A percentile compares a stretch with the other conserved stretches of the same genome.
These are phyloP conservation scores for Ataeniobius toweri DNA, from an alignment of 2,797 vertebrate genomes.

Conservation along the genomic window DNA sequence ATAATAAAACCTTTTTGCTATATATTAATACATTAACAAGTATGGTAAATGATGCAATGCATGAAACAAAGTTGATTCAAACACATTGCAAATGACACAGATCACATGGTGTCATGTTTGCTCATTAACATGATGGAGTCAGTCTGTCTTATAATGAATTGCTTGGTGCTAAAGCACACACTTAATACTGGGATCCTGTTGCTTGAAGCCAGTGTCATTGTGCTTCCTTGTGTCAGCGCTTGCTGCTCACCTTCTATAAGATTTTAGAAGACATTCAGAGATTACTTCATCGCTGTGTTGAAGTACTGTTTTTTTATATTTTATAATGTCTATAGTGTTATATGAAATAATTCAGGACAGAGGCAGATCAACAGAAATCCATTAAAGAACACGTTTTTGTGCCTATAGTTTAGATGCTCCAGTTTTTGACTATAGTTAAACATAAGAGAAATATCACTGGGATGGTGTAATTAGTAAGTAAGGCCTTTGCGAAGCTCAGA, in stretches of 20 bases:
- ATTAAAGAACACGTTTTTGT: neutral
- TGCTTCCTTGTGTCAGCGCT: neutral
- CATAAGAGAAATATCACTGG: slow-evolving; percentile 25
- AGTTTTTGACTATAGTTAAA: slow-evolving; percentile 38
- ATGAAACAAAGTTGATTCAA: slow-evolving; percentile 17
- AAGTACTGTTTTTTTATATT: neutral
- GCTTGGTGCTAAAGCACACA: slow-evolving; percentile 11
- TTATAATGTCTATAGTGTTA: neutral
- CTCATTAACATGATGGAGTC: slow-evolving; percentile 24
- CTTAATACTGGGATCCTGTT: neutral
- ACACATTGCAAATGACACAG: slow-evolving; percentile 2
- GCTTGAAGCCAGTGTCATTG: neutral
- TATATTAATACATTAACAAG: neutral
- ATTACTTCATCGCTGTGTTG: neutral
- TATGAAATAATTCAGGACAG: neutral
- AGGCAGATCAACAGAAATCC: slow-evolving; percentile 3
- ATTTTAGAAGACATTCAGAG: neutral
- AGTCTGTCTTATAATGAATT: slow-evolving; percentile 12
- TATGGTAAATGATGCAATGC: slow-evolving; percentile 1
- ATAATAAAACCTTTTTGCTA: neutral
- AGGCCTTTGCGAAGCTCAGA: slow-evolving; percentile 45
- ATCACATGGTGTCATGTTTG: slow-evolving; percentile 9
- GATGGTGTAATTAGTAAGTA: slow-evolving; percentile 34
- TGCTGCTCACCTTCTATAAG: neutral
- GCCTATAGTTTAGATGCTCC: slow-evolving; percentile 23